Evolutionary conservation across 2,797 vertebrate genomes (phyloP).

Genomic region (Mormyrops attenuatus): DNA sequence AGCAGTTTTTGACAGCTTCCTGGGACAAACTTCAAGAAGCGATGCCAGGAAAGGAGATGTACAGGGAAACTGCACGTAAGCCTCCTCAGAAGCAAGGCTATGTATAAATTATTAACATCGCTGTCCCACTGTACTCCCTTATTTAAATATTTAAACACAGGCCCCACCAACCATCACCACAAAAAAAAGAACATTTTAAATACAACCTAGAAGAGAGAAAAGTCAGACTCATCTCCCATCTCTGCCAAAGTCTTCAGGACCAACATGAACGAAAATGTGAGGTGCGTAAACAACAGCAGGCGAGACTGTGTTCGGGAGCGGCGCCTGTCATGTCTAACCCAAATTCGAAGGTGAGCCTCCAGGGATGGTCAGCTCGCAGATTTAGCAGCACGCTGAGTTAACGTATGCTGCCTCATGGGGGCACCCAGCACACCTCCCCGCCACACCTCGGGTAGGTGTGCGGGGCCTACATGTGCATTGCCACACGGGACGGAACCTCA

Average conservation of each 20-base stretch:
- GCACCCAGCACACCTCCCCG: neutral
- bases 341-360: slow-evolving; percentile 35
- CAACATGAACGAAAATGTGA: slow-evolving; percentile 32
- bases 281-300: neutral
- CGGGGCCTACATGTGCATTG: neutral
- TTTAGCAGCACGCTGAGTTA: neutral
- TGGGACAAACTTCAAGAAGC: slow-evolving; percentile 21
- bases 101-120: slow-evolving; percentile 31
- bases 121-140: slow-evolving; percentile 18
- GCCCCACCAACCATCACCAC: neutral
- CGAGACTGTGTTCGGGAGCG: slow-evolving; percentile 30
- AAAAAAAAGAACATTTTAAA: slow-evolving; percentile 3
- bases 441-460: neutral
- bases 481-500: neutral
- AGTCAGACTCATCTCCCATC: slow-evolving; percentile 6
- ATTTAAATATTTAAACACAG: slow-evolving; percentile 29
- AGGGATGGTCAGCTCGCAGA: neutral
- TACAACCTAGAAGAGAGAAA: slow-evolving; percentile 23
- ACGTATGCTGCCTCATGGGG: neutral
- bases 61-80: neutral
- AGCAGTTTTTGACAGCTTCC: slow-evolving; percentile 22
- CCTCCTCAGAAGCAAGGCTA: neutral
- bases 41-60: neutral
- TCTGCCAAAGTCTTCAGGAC: slow-evolving; percentile 28
- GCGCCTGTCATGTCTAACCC: slow-evolving; percentile 49